Evolutionary conservation across 2,888 invertebrate genomes (phyloP).

Genomic region (Tachina grossa): DNA sequence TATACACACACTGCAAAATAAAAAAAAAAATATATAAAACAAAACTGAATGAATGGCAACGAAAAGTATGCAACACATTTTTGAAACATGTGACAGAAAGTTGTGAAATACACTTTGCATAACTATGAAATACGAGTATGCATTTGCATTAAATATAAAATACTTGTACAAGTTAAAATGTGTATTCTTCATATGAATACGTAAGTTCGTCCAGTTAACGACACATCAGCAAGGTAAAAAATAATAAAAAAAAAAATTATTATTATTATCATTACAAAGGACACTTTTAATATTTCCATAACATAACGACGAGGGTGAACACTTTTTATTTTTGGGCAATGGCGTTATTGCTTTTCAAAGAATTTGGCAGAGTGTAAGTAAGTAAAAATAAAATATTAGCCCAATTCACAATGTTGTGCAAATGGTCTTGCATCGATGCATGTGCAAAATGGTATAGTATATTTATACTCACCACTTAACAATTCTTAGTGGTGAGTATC

Average conservation of each 20-base stretch:
- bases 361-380: too few species aligned
- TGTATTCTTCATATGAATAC: slow-evolving; percentile 13
- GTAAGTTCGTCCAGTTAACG: slow-evolving; percentile 25
- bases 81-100: slow-evolving; percentile 60
- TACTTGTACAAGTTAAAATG: slow-evolving; percentile 6
- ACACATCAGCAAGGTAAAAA: neutral
- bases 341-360: too few species aligned
- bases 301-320: neutral
- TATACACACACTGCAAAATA: neutral
- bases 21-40: slow-evolving; percentile 17
- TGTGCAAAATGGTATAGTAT: too few species aligned
- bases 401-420: too few species aligned
- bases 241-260: neutral
- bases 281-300: slow-evolving; percentile 30
- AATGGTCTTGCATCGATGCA: too few species aligned
- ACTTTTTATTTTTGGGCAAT: neutral
- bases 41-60: neutral
- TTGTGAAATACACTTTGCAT: slow-evolving; percentile 31
- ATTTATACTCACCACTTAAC: too few species aligned
- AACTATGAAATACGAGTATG: neutral
- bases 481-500: too few species aligned
- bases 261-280: slow-evolving; percentile 20
- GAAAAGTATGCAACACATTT: slow-evolving; percentile 54
- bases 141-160: neutral
- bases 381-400: too few species aligned